Evolutionary conservation across 1,140 invertebrate genomes (phyloP).

Genomic region (Tetraneura akinire): DNA sequence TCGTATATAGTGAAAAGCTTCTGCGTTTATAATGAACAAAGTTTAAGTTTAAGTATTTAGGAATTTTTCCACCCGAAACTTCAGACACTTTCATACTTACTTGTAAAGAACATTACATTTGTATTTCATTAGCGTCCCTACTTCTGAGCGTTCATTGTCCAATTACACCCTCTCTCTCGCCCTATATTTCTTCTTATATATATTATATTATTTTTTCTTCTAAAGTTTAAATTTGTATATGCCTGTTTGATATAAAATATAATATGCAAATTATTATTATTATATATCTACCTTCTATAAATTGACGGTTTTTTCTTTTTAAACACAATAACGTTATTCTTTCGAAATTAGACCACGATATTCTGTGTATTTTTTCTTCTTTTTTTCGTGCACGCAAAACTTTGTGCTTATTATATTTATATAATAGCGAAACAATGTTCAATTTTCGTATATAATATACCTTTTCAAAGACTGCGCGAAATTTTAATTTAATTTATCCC

Average conservation of each 20-base stretch:
- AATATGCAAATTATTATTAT: too few relatives aligned
- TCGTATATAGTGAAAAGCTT: not conserved
- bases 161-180: not conserved
- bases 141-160: not conserved
- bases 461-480: not conserved
- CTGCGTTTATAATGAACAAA: not conserved
- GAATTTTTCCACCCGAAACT: slow-evolving; percentile 18
- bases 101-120: not conserved
- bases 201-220: not conserved
- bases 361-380: too few relatives aligned
- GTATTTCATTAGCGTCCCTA: slow-evolving; percentile 5
- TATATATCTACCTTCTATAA: not conserved
- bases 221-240: slow-evolving; percentile 1
- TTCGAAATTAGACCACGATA: not conserved
- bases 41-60: not conserved
- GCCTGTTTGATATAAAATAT: not conserved
- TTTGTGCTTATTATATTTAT: too few relatives aligned
- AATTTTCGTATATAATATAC: slow-evolving; percentile 1
- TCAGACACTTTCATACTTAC: not conserved
- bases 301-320: not conserved
- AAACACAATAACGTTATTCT: slow-evolving; percentile 13
- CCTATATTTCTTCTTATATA: not conserved
- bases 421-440: not conserved
- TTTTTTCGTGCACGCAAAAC: not conserved
- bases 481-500: slow-evolving; percentile 4